Conservation (phyloP, 2,888 invertebrate genomes). For the Orchesellides sinensis region DNA sequence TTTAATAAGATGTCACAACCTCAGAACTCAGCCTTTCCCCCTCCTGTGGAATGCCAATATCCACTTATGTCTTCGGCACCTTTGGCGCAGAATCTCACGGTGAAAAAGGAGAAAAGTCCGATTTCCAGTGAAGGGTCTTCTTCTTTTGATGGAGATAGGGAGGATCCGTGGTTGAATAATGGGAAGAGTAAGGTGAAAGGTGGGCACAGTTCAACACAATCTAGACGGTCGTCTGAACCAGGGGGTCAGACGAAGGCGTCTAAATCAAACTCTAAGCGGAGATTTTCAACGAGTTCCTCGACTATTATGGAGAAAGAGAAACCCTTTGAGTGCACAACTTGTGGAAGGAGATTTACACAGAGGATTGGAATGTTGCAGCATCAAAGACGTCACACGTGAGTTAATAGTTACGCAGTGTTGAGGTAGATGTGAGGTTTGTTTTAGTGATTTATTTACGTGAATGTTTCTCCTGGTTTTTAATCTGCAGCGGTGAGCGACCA, state of each 20-base stretch:
- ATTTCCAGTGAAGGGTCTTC: conserved; percentile 19
- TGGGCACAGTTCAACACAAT: not conserved
- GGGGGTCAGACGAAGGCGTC: not conserved
- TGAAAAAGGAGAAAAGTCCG: conserved; percentile 45
- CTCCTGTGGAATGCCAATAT: conserved; percentile 34
- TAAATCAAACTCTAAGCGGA: not conserved
- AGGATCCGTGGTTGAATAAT: conserved; percentile 43
- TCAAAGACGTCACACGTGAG: conserved; percentile 52
- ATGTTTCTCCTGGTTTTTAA: not conserved
- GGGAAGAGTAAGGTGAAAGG: conserved; percentile 15
- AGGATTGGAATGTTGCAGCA: conserved; percentile 54
- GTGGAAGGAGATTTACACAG: conserved; percentile 46
- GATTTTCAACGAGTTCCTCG: not conserved
- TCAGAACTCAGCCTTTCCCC: not conserved
- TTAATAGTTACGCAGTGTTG: too few relatives aligned
- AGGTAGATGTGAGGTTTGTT: too few relatives aligned
- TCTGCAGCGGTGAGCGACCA: conserved; percentile 56
- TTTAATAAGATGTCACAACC: conserved; percentile 39
- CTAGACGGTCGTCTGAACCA: conserved; percentile 18
- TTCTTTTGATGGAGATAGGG: conserved; percentile 19
- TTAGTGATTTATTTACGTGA: too few relatives aligned
- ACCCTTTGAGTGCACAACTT: conserved; percentile 45
- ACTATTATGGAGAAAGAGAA: conserved; percentile 37
- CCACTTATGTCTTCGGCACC: conserved; percentile 50
- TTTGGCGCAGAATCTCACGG: conserved; percentile 53